Evolutionary conservation across 2,888 invertebrate species (phyloP).

Genomic region (Liodrosophila aerea): DNA sequence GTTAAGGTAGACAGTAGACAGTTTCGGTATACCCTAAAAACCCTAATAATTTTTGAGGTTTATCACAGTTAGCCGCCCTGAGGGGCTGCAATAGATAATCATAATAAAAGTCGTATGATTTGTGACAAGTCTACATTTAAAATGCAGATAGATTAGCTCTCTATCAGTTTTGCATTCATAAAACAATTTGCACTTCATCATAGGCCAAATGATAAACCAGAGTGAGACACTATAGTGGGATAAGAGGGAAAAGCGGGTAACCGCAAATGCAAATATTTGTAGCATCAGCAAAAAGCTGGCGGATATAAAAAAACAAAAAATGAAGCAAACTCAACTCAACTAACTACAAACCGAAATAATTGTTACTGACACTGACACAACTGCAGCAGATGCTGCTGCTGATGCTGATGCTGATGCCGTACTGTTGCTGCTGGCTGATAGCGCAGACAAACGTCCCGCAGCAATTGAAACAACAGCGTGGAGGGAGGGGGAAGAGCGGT

Average conservation of each 20-base stretch:
- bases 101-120: conserved; percentile 40
- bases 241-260: conserved; percentile 1
- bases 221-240: neutral
- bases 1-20: conserved; percentile 59
- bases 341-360: conserved; percentile 68
- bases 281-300: conserved; percentile 40
- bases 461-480: conserved; percentile 59
- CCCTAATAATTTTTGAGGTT: conserved; percentile 19
- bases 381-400: conserved; percentile 22
- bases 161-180: conserved; percentile 30
- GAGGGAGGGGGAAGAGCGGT: conserved; percentile 23
- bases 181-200: conserved; percentile 53
- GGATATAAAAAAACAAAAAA: conserved; percentile 19
- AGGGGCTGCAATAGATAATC: conserved; percentile 37
- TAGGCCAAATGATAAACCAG: conserved; percentile 16
- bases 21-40: conserved; percentile 18
- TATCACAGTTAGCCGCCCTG: neutral
- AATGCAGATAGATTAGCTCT: conserved; percentile 25
- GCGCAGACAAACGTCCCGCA: conserved; percentile 63
- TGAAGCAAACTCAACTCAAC: conserved; percentile 39
- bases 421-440: conserved; percentile 42
- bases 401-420: conserved; percentile 10
- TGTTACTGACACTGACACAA: conserved; percentile 72
- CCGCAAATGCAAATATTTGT: conserved; percentile 69
- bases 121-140: conserved; percentile 53